Percentiles rank a stretch among this genome's conserved stretches.
phyloP scores from a whole-genome alignment of 2,888 invertebrate species.

The Stenodera caucasica region DNA sequence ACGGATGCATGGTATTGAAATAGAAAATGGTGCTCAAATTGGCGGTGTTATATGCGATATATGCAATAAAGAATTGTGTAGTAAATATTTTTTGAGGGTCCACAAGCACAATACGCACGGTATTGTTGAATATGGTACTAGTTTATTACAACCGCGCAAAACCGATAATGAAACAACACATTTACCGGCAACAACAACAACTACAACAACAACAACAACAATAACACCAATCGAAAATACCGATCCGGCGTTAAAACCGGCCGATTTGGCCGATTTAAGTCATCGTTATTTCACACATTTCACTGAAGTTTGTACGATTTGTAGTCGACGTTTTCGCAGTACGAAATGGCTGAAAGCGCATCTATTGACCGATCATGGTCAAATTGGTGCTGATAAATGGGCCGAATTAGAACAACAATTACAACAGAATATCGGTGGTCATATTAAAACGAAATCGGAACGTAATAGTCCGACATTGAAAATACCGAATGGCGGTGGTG shows the following conservation, averaged over 20 bases:
- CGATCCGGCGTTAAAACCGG: conserved; percentile 59
- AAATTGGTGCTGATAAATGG: conserved; percentile 65
- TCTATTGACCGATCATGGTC: conserved; percentile 82
- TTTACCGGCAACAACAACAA: conserved; percentile 33
- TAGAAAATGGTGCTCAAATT: conserved; percentile 89
- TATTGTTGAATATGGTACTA: conserved; percentile 78
- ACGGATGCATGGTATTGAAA: conserved; percentile 95
- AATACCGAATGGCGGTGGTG: conserved; percentile 58
- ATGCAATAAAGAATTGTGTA: conserved; percentile 97
- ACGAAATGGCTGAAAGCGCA: conserved; percentile 88
- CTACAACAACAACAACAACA: conserved; percentile 40
- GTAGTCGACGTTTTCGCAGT: conserved; percentile 83
- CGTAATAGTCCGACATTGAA: conserved; percentile 60
- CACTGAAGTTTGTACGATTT: conserved; percentile 80
- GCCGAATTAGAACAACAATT: conserved; percentile 61
- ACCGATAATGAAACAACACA: conserved; percentile 50
- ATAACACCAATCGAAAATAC: conserved; percentile 40
- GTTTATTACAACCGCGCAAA: conserved; percentile 54
- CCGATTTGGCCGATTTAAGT: conserved; percentile 62
- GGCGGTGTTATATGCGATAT: conserved; percentile 96
- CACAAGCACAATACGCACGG: conserved; percentile 99
- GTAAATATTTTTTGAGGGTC: conserved; percentile 95
- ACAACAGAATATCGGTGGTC: conserved; percentile 48
- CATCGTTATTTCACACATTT: conserved; percentile 69
- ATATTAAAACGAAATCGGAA: conserved; percentile 45